These are phyloP conservation scores for Bolinopsis microptera DNA, from an alignment of 37 sponge, comb jelly and placozoan genomes.

Conservation along the genomic window DNA sequence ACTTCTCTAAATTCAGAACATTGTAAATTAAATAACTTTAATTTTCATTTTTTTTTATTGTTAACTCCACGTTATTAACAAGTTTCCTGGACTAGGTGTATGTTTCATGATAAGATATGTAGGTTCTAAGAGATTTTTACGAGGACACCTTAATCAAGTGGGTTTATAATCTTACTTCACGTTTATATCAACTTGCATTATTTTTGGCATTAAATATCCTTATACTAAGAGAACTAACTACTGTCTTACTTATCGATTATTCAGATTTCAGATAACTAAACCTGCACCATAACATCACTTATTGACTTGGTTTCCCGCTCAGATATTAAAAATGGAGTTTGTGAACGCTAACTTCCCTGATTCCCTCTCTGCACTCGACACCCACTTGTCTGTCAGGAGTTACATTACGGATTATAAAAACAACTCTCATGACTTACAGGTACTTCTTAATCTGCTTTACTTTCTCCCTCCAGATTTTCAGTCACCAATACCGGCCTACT, in stretches of 20 bases:
- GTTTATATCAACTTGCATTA: background rate
- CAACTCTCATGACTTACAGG: background rate
- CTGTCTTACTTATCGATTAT: too few species aligned
- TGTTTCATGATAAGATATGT: background rate
- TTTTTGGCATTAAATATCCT: background rate
- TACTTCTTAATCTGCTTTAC: too few species aligned
- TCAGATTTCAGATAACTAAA: too few species aligned
- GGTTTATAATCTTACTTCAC: background rate
- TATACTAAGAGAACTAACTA: too few species aligned
- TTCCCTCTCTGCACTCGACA: background rate
- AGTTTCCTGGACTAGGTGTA: background rate
- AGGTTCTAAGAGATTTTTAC: background rate
- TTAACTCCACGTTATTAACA: too few species aligned
- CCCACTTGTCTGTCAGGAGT: slow-evolving; percentile 1
- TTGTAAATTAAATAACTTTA: too few species aligned
- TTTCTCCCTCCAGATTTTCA: too few species aligned
- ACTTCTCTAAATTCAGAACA: too few species aligned
- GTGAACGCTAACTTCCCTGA: background rate
- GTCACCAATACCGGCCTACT: too few species aligned
- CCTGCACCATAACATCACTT: too few species aligned
- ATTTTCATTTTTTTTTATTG: too few species aligned
- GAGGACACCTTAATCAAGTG: background rate
- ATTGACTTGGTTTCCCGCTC: too few species aligned
- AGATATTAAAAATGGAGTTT: slow-evolving; percentile 33
- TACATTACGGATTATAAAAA: background rate